phyloP scores from a whole-genome alignment of 2,888 invertebrate genomes.

The Dexiosoma caninum region DNA sequence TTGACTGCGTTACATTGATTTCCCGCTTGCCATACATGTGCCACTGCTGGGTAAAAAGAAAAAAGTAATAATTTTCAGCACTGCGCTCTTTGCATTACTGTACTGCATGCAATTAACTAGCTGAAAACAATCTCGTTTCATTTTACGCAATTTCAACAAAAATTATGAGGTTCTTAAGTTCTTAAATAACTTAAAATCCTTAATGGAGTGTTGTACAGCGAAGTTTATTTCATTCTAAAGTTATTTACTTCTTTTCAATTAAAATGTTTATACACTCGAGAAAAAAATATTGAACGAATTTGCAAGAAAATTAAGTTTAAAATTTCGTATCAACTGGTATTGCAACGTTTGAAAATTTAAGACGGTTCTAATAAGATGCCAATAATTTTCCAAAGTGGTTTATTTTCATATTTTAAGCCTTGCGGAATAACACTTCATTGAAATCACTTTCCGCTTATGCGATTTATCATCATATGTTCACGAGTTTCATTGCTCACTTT shows the following conservation, averaged over 20 bases:
- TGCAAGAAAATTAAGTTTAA: not conserved
- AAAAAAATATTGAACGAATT: not conserved
- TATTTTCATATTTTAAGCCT: no score
- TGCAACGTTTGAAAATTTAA: no score
- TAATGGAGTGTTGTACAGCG: slow-evolving; percentile 20
- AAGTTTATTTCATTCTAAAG: slow-evolving; percentile 16
- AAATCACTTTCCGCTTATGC: no score
- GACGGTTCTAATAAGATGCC: no score
- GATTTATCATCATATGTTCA: no score
- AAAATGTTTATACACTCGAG: slow-evolving; percentile 11
- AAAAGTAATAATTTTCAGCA: not conserved
- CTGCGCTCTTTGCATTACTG: not conserved
- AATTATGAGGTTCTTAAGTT: slow-evolving; percentile 40
- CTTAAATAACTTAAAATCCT: slow-evolving; percentile 37
- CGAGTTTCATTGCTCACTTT: no score
- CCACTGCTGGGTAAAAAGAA: not conserved
- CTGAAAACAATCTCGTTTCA: slow-evolving; percentile 26
- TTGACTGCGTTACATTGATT: slow-evolving; percentile 50
- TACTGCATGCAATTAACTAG: slow-evolving; percentile 27
- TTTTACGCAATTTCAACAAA: slow-evolving; percentile 2
- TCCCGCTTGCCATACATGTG: slow-evolving; percentile 3
- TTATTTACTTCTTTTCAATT: slow-evolving; percentile 1
- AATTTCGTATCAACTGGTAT: no score
- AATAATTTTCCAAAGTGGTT: no score
- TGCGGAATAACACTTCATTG: no score